phyloP scores from a whole-genome alignment of 2,113 vertebrate genomes.

The Xyrauchen texanus region DNA sequence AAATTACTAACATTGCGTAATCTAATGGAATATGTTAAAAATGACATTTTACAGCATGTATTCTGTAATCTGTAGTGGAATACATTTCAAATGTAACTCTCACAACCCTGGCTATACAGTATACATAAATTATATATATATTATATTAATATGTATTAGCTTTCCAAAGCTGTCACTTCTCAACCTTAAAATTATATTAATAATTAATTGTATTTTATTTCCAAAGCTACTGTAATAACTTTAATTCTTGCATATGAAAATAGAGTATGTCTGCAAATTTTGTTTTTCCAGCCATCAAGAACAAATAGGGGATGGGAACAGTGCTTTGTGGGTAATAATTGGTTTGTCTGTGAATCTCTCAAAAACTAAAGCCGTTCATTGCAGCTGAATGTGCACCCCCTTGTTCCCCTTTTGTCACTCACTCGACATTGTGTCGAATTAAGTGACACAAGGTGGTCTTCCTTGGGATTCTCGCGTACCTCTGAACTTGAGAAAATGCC shows the following conservation, averaged over 20 bases:
- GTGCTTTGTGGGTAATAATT: constrained; percentile 35
- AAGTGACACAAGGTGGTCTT: too few relatives aligned
- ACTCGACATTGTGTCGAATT: too few relatives aligned
- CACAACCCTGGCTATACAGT: too few relatives aligned
- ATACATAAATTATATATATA: too few relatives aligned
- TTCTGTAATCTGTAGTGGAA: too few relatives aligned
- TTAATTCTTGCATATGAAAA: constrained; percentile 26
- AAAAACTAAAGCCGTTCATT: constrained; percentile 28
- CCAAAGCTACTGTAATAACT: constrained; percentile 34
- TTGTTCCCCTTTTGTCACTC: too few relatives aligned
- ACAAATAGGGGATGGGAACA: constrained; percentile 18
- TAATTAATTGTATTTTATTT: constrained; percentile 35
- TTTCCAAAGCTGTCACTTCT: constrained; percentile 18
- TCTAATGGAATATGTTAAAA: too few relatives aligned
- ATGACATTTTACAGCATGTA: too few relatives aligned
- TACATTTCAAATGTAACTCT: too few relatives aligned
- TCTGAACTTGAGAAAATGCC: too few relatives aligned
- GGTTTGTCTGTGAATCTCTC: constrained; percentile 9
- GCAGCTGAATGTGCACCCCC: constrained; percentile 8
- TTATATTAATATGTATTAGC: neutral
- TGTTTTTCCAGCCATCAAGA: constrained; percentile 37
- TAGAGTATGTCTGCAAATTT: constrained; percentile 33
- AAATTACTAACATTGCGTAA: too few relatives aligned
- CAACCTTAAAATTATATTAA: constrained; percentile 29
- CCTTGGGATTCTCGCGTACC: too few relatives aligned